Evolutionary conservation across 2,113 vertebrate species (phyloP), one percentile per base, ranked within the genome.

Genomic region (Piprites chloris): DNA sequence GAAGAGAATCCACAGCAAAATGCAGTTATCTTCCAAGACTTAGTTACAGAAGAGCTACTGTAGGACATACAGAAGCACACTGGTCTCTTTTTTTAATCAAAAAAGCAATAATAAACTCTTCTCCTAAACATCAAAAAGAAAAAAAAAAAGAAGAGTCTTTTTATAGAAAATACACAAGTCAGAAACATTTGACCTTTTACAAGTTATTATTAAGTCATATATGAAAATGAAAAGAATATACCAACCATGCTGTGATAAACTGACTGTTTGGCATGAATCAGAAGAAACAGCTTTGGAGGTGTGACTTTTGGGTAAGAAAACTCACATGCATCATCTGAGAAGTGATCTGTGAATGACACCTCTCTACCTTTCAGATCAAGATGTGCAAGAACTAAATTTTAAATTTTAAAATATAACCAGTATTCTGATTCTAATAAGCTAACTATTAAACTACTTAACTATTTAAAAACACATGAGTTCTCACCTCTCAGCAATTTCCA

Each of bases 1-100:
- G n/a, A 87, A 93, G 90, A 84, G 30, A 84, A 81, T 69, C 18
- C 78, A 84, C 42, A 96, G 58, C 16, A 84, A 93, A 95, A 91
- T 55, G 20, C 2, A 14, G 39, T 66, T 81, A 35, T 18, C 27
- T 80, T 88, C 30, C 62, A 88, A 56, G 39, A 8, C 42, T 84
- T 75, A 69, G n/a, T 66, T 84, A 87, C 17, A 53, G 52, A 91
- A 95, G 11, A 87, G 8, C 5, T 87, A 32, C 69, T 79, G 52
- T n/a, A 62, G 33, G 20, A 32, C 12, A 68, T 13, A 52, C 5
- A 26, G 32, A 89, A 65, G 20, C 18, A 28, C 13, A 47, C 0
- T 0, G 35, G 18, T 14, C 16, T 53, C 16, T 56, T 61, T 41
- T 72, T 63, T 39, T 6, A 8, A 73, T 80, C 18, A 52, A 75